These are phyloP conservation scores for Adelognathus sp. DNA, from an alignment of 2,888 invertebrate species.

Conservation along the genomic window DNA sequence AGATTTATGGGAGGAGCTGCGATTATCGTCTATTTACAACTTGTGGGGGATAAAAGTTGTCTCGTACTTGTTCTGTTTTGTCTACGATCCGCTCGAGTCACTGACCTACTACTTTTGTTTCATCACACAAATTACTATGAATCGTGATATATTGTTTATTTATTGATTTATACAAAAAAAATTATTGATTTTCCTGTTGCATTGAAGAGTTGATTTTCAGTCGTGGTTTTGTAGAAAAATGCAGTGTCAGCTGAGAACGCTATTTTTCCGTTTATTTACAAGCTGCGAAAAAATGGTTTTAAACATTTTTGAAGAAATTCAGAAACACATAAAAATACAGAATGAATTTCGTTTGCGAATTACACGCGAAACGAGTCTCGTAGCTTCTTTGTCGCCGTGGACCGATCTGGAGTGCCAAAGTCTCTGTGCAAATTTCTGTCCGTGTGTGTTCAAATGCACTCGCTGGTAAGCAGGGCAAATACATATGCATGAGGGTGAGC, in stretches of 20 bases:
- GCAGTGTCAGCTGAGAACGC: too few relatives aligned
- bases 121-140: too few relatives aligned
- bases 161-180: too few relatives aligned
- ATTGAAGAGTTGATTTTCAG: too few relatives aligned
- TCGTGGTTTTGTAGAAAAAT: too few relatives aligned
- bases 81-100: neutral
- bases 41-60: neutral
- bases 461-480: slow-evolving; percentile 20
- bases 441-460: neutral
- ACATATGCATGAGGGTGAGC: slow-evolving; percentile 40
- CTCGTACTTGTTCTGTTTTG: neutral
- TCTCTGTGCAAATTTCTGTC: neutral
- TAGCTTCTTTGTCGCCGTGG: slow-evolving; percentile 24
- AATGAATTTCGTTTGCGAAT: neutral
- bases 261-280: too few relatives aligned
- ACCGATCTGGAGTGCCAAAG: neutral
- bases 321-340: too few relatives aligned
- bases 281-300: too few relatives aligned
- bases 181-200: too few relatives aligned
- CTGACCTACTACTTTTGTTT: neutral
- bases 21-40: neutral
- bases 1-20: neutral
- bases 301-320: too few relatives aligned
- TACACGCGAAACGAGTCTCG: neutral
- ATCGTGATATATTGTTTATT: too few relatives aligned